Evolutionary conservation across 2,888 invertebrate species (phyloP).

Genomic region (Caenorhabditis sulstoni): DNA sequence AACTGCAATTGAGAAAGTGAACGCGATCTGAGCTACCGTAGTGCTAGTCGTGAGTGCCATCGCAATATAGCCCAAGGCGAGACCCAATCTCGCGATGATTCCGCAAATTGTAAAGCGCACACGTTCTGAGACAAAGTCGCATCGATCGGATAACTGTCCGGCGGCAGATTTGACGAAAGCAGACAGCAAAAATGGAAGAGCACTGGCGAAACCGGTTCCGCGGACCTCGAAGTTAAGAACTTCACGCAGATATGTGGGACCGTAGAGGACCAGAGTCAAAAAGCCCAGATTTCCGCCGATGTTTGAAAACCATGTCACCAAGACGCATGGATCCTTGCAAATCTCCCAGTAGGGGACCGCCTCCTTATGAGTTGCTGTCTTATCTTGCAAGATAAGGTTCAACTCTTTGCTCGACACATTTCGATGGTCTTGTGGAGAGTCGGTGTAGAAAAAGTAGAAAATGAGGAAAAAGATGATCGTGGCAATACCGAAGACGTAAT

Average conservation of each 20-base stretch:
- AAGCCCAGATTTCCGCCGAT: slow-evolving; percentile 57
- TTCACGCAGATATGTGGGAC: slow-evolving; percentile 58
- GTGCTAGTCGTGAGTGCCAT: slow-evolving; percentile 60
- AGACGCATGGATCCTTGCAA: slow-evolving; percentile 48
- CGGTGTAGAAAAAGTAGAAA: slow-evolving; percentile 59
- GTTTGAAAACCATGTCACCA: slow-evolving; percentile 47
- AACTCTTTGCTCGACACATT: slow-evolving; percentile 46
- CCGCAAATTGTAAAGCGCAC: slow-evolving; percentile 67
- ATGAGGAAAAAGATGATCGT: slow-evolving; percentile 45
- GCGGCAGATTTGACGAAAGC: slow-evolving; percentile 63
- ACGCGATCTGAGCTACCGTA: slow-evolving; percentile 63
- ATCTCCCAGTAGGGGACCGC: slow-evolving; percentile 61
- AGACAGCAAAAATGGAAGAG: slow-evolving; percentile 66
- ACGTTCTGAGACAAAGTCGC: slow-evolving; percentile 56
- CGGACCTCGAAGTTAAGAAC: slow-evolving; percentile 59
- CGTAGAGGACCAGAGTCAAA: slow-evolving; percentile 51
- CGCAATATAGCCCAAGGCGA: slow-evolving; percentile 67
- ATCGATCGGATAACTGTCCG: slow-evolving; percentile 67
- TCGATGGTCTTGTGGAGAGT: slow-evolving; percentile 52
- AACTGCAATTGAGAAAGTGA: slow-evolving; percentile 65
- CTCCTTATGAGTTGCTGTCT: slow-evolving; percentile 37
- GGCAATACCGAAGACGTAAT: slow-evolving; percentile 50
- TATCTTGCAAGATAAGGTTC: slow-evolving; percentile 50
- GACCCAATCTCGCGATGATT: slow-evolving; percentile 55
- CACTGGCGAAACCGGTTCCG: slow-evolving; percentile 68